Evolutionary conservation across 2,113 vertebrate species (phyloP).

Genomic region (Falco punctatus): DNA sequence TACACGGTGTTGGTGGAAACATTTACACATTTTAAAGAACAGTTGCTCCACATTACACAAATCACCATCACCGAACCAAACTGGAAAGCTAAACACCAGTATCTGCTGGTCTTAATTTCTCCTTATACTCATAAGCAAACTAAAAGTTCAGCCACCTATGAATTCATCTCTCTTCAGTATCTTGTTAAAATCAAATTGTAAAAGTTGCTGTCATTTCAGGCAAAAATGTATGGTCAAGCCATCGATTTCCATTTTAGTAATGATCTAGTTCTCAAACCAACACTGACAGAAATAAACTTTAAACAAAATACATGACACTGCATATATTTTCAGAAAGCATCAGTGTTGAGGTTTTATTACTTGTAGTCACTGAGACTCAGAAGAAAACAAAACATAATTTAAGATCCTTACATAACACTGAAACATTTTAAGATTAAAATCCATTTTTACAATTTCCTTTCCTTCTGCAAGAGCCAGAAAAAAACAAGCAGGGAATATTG

Average conservation of each 20-base stretch:
- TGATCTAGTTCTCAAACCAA: background rate
- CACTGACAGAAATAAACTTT: background rate
- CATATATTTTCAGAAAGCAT: background rate
- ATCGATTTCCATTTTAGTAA: background rate
- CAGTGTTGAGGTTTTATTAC: background rate
- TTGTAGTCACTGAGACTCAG: background rate
- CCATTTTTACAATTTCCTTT: background rate
- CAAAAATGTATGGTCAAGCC: background rate
- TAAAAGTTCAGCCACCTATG: background rate
- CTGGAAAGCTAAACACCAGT: background rate
- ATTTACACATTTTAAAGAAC: background rate
- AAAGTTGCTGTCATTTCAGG: background rate
- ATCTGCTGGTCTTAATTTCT: background rate
- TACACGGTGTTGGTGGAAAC: background rate
- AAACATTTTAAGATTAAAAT: background rate
- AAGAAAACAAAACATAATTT: background rate
- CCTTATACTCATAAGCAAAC: background rate
- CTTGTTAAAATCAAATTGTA: background rate
- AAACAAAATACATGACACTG: background rate
- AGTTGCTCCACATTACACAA: background rate
- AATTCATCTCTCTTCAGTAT: background rate
- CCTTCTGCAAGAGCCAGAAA: background rate
- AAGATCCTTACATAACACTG: background rate
- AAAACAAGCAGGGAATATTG: background rate
- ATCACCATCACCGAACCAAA: background rate